A percentile compares a stretch with the other conserved stretches of the same genome.
Evolutionary conservation across 2,113 vertebrate species (phyloP).

Genomic region (Equus przewalskii): DNA sequence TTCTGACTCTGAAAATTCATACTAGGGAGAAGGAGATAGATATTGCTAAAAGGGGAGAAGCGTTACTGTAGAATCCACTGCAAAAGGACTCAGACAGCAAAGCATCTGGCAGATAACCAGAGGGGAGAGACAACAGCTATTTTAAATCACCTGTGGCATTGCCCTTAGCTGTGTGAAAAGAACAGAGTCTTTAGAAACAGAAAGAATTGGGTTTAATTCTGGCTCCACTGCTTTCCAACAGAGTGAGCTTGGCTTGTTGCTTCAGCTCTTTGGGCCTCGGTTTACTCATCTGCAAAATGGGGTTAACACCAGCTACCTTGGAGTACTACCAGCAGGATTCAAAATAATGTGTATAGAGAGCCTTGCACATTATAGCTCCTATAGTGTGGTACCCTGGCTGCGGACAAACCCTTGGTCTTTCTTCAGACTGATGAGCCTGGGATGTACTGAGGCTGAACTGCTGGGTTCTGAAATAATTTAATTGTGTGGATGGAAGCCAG

Average conservation of each 20-base stretch:
- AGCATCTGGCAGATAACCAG: neutral
- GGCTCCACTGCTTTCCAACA: neutral
- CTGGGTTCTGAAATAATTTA: neutral
- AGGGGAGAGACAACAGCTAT: neutral
- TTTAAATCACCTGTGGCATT: neutral
- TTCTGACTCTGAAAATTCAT: slow-evolving; percentile 8
- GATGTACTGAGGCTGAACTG: neutral
- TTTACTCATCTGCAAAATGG: slow-evolving; percentile 5
- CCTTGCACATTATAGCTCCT: neutral
- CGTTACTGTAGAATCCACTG: neutral
- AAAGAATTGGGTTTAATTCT: slow-evolving; percentile 6
- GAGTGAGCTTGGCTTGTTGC: neutral
- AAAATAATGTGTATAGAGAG: neutral
- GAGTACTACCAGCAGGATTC: neutral
- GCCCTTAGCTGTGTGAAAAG: neutral
- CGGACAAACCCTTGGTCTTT: neutral
- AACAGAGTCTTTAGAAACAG: neutral
- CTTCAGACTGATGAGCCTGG: neutral
- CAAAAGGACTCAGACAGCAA: neutral
- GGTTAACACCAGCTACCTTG: neutral
- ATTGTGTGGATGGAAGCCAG: neutral
- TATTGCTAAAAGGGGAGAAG: neutral
- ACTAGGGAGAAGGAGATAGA: neutral
- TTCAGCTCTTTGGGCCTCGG: neutral
- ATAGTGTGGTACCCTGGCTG: neutral